Evolutionary conservation across 2,113 vertebrate genomes (phyloP), one percentile per base, ranked within the genome.

Genomic region (Platycercus adscitus): DNA sequence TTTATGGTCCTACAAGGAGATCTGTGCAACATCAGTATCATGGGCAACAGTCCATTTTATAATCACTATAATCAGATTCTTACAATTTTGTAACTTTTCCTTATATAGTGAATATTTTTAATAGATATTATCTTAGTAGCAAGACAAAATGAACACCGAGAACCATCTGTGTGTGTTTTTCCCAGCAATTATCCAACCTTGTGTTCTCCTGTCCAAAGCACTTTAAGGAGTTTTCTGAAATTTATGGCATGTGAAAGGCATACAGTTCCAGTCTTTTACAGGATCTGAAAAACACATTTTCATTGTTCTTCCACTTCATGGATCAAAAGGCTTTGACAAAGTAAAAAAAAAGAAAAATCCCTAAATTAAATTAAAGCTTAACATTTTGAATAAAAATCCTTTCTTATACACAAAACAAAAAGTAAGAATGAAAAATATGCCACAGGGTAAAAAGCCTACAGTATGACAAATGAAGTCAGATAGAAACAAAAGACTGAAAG

Each of bases 301-400:
- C 92, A 96, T 98, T 98, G 97, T 98, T 97, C 90, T 96, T 97
- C 94, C 86, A 93, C 93, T 98, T 98, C 97, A 98, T 39, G 95
- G 98, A 97, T 98, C 98, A 98, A 93, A 88, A 97, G 95, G 82
- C 96, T 92, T 92, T 98, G 95, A 98, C 95, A 98, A 98, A 97
- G 92, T 86, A 56, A 90, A 98, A 97, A 93, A 86, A 64, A 68
- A n/a, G 13, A 78, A 77, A 90, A 86, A 41, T 12, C 33, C 23
- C 61, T 95, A 93, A 95, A 97, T 97, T 98, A 95, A 90, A 96
- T 97, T 96, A 93, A 96, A 94, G 93, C 97, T 96, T 95, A 97
- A 95, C 97, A 96, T 98, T 98, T 98, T 98, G 95, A 97, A 97
- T 98, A 76, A 93, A 96, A 95, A 90, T 90, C 92, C 94, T 97